Base-by-base conservation (phyloP, 2,113 vertebrate genomes). In the Dromiciops gliroides region DNA sequence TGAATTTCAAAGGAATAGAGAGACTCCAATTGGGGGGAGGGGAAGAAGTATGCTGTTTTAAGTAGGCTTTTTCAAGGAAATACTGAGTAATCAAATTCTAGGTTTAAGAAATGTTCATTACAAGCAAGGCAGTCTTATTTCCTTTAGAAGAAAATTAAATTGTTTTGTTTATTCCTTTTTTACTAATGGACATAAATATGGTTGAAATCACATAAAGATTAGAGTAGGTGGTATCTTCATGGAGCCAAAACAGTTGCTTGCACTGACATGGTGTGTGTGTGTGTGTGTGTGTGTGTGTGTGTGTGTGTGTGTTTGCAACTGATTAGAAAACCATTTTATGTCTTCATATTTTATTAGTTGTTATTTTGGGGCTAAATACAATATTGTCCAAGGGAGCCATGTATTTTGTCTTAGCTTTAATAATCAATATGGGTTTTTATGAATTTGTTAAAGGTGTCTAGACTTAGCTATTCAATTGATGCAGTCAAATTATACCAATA, bases 41-140 rank as follows among this genome's bases (percentile, higher is more conserved):
- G 49, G n/a, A n/a, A n/a, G n/a, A 97, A 90, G 95, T 96, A 96
- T 97, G 93, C 94, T 94, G 96, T 96, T 96, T 24, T 95, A 97
- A 95, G 26, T 94, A 92, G 75, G 95, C 44, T 44, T n/a, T 94
- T 8, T 92, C 89, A 93, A 95, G 90, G 88, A 37, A 94, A 52
- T 97, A 95, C 93, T 90, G 53, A 97, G 24, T 94, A 92, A 97
- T 95, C 67, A 95, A 9, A 91, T 97, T 94, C 37, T 28, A 92
- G 26, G 53, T 97, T 89, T 91, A 52, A 92, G 8, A 91, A 92
- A 94, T 56, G 67, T 28, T 95, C 52, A n/a, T 93, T 95, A 50
- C 91, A 95, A 93, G 22, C 22, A 93, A n/a, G 48, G 48, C 95
- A 93, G 50, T 28, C 53, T 95, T 95, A 83, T 96, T 96, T 50